Conservation (phyloP, 2,797 vertebrate genomes). For the Chelmon rostratus region DNA sequence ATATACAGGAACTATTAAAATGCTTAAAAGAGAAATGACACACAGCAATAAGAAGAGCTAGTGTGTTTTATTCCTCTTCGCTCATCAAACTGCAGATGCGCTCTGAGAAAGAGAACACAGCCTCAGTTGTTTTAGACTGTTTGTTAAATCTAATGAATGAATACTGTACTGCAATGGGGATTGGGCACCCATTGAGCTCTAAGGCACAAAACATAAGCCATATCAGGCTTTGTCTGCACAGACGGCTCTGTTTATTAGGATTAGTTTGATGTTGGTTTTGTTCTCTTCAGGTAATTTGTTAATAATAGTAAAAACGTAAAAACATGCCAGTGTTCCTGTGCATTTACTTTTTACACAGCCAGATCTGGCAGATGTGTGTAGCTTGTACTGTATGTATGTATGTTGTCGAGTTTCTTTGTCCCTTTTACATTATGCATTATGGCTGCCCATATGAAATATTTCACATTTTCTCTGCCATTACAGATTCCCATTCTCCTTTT, state of each 20-base stretch:
- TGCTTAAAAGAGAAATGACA: background rate
- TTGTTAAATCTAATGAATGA: background rate
- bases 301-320: constrained; percentile 1
- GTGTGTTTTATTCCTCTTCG: background rate
- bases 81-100: background rate
- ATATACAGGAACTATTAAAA: background rate
- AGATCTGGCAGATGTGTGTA: constrained; percentile 5
- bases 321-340: background rate
- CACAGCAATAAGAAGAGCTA: too few species aligned
- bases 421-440: constrained; percentile 9
- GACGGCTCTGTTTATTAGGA: background rate
- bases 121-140: background rate
- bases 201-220: background rate
- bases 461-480: background rate
- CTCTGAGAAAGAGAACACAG: background rate
- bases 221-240: constrained; percentile 1
- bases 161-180: background rate
- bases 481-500: background rate
- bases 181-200: background rate
- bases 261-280: background rate
- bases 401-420: background rate
- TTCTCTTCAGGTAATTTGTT: background rate
- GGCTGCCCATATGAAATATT: background rate
- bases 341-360: background rate
- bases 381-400: background rate